Conservation (phyloP, 2,113 vertebrate species). For the Ranitomeya imitator region DNA sequence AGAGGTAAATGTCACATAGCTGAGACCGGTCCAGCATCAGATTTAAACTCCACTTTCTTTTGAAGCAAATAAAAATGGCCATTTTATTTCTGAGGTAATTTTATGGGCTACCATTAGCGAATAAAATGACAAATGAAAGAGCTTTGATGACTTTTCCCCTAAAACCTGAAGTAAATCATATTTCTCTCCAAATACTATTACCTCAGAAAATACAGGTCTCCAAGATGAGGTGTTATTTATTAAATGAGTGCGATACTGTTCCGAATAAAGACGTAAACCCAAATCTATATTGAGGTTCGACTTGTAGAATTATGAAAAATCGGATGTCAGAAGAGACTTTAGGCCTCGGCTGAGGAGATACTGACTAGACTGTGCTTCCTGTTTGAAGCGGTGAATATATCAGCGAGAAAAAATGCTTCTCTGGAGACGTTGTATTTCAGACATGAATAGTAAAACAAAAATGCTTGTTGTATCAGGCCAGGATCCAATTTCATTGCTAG, state of each 20-base stretch:
- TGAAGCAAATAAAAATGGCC: slow-evolving; percentile 67
- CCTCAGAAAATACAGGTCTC: slow-evolving; percentile 14
- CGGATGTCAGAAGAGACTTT: slow-evolving; percentile 64
- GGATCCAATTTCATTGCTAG: slow-evolving; percentile 51
- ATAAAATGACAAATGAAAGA: slow-evolving; percentile 64
- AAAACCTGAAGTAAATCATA: slow-evolving; percentile 42
- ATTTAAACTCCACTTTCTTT: slow-evolving; percentile 71
- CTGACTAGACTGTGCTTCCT: slow-evolving; percentile 71
- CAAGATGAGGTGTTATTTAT: slow-evolving; percentile 55
- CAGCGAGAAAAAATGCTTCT: slow-evolving; percentile 68
- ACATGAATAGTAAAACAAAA: slow-evolving; percentile 63
- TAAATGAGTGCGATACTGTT: slow-evolving; percentile 57
- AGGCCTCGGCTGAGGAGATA: slow-evolving; percentile 68
- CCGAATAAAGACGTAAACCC: slow-evolving; percentile 52
- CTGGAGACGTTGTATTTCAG: slow-evolving; percentile 68
- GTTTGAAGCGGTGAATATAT: slow-evolving; percentile 72
- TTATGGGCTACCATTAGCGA: slow-evolving; percentile 67
- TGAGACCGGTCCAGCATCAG: slow-evolving; percentile 67
- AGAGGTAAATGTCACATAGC: slow-evolving; percentile 74
- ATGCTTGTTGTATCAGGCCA: slow-evolving; percentile 53
- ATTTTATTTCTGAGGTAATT: slow-evolving; percentile 68
- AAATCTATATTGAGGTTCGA: slow-evolving; percentile 64
- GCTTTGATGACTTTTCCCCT: slow-evolving; percentile 53
- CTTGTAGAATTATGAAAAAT: slow-evolving; percentile 66
- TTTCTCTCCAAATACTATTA: slow-evolving; percentile 15